These are phyloP conservation scores for Rhimphoctona megacephalus DNA, from an alignment of 2,888 invertebrate species.

Conservation along the genomic window DNA sequence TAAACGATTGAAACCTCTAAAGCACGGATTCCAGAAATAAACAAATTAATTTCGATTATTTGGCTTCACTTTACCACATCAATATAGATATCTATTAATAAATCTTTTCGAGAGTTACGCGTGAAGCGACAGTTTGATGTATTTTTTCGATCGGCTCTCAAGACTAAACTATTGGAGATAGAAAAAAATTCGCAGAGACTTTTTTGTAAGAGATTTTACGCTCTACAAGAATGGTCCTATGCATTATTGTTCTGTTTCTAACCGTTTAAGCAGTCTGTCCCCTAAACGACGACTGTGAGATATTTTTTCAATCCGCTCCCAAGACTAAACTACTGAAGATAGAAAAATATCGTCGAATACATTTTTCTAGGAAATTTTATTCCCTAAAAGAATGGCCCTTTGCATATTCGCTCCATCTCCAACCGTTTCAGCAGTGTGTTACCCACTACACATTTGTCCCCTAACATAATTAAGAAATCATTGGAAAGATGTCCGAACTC, in stretches of 20 bases:
- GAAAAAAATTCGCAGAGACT: not conserved
- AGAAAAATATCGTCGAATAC: not conserved
- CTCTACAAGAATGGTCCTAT: not conserved
- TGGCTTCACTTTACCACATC: not conserved
- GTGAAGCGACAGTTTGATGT: accelerated
- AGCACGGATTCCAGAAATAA: not conserved
- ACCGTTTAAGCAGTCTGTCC: not conserved
- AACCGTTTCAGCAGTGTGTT: not conserved
- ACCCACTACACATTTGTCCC: not conserved
- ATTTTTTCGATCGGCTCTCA: not conserved
- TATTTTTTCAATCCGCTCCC: not conserved
- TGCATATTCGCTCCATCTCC: not conserved
- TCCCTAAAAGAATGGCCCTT: not conserved
- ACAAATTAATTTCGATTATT: not conserved
- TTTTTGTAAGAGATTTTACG: not conserved
- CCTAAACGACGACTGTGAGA: no score
- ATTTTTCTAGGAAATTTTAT: not conserved
- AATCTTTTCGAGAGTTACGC: no score
- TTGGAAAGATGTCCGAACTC: not conserved
- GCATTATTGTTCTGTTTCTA: not conserved
- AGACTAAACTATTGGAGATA: not conserved
- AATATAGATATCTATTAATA: not conserved
- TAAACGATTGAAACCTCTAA: not conserved
- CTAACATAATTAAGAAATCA: not conserved
- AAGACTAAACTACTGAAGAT: not conserved